Conservation (phyloP, 2,113 vertebrate species). For the Chrysochloris asiatica region DNA sequence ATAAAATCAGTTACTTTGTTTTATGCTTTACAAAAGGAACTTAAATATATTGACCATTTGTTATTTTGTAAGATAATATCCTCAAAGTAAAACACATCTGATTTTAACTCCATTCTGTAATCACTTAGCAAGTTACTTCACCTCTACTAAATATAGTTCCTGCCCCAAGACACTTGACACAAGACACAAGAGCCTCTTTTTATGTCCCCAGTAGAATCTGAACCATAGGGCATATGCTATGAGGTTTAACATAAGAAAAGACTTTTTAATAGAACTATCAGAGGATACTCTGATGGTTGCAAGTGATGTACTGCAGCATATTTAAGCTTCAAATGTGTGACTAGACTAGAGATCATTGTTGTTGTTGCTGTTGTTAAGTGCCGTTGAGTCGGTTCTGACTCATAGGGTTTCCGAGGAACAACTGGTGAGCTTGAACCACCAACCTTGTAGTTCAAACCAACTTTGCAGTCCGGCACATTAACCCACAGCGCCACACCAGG, state of each 20-base stretch:
- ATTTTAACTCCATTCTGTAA: background rate
- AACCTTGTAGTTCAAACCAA: too few relatives aligned
- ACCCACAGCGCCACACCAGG: too few relatives aligned
- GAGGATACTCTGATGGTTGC: background rate
- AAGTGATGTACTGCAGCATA: background rate
- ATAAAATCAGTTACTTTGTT: background rate
- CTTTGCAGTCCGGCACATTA: too few relatives aligned
- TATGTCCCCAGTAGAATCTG: background rate
- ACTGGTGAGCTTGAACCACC: too few relatives aligned
- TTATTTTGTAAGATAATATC: background rate
- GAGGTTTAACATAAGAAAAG: background rate
- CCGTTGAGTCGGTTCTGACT: too few relatives aligned
- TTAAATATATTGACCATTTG: background rate
- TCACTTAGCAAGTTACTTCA: background rate
- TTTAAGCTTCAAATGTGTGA: constrained; percentile 24
- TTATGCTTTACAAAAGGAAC: background rate
- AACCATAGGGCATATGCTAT: background rate
- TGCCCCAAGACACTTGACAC: background rate
- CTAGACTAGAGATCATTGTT: background rate
- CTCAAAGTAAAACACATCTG: constrained; percentile 13
- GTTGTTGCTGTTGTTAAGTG: too few relatives aligned
- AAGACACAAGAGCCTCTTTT: background rate
- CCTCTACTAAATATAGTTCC: background rate
- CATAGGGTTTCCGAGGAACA: too few relatives aligned
- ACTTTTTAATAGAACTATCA: background rate